These are phyloP conservation scores for Girardinichthys multiradiatus DNA, from an alignment of 2,113 vertebrate species.

Conservation along the genomic window DNA sequence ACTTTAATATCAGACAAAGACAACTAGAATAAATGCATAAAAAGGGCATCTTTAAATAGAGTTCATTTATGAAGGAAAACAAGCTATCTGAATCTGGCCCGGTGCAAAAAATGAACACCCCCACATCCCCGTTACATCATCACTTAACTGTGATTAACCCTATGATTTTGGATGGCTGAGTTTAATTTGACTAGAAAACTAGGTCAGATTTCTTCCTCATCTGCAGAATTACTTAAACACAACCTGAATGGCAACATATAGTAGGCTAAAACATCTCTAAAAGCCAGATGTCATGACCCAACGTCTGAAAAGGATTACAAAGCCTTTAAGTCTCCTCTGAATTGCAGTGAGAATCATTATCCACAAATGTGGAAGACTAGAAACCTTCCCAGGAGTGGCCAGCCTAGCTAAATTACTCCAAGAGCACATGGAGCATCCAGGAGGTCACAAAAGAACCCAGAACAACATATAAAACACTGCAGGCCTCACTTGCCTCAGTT, in stretches of 20 bases:
- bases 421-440: too few relatives aligned
- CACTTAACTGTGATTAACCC: background rate
- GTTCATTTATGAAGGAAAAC: background rate
- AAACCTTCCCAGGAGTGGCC: background rate
- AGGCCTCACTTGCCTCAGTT: too few relatives aligned
- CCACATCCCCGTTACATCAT: too few relatives aligned
- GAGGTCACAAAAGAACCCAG: too few relatives aligned
- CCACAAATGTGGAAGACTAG: too few relatives aligned
- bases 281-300: background rate
- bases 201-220: background rate
- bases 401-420: too few relatives aligned
- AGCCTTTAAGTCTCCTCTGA: background rate
- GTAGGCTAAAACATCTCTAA: background rate
- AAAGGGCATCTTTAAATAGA: background rate
- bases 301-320: background rate
- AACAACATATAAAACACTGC: too few relatives aligned
- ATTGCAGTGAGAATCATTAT: too few relatives aligned
- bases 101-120: background rate
- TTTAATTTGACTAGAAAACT: background rate
- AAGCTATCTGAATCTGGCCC: background rate
- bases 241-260: background rate
- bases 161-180: background rate
- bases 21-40: background rate
- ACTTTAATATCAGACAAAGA: background rate
- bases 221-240: background rate